phyloP scores from a whole-genome alignment of 2,797 vertebrate genomes.

The Tangara arthus region DNA sequence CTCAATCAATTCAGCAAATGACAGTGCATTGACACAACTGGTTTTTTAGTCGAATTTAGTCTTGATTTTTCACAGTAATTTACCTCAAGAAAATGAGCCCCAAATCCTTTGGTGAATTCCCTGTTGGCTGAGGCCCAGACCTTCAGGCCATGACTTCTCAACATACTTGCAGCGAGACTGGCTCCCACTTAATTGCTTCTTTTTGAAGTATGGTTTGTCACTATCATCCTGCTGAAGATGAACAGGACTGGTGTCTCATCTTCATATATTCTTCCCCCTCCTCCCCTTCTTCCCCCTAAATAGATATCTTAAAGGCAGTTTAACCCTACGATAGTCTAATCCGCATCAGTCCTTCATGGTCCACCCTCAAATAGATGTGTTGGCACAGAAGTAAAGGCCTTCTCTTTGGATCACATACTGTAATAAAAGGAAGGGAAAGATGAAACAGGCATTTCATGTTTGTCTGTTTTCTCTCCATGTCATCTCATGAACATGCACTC shows the following conservation, averaged over 20 bases:
- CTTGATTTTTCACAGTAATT: background rate
- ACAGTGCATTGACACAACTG: background rate
- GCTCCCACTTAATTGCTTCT: background rate
- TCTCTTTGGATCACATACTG: background rate
- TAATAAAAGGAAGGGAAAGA: background rate
- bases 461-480: background rate
- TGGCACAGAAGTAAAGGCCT: background rate
- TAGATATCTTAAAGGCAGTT: background rate
- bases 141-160: background rate
- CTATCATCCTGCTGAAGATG: background rate
- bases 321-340: background rate
- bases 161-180: background rate
- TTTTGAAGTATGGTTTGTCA: constrained; percentile 5
- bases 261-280: background rate
- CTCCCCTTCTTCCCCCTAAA: background rate
- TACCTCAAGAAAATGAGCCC: background rate
- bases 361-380: background rate
- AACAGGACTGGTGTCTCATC: background rate
- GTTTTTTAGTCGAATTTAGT: background rate
- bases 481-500: background rate
- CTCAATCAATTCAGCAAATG: background rate
- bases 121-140: background rate
- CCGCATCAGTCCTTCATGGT: accelerated
- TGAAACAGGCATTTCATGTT: background rate
- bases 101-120: background rate